phyloP scores from a whole-genome alignment of 2,797 vertebrate species.

The Capromys pilorides region DNA sequence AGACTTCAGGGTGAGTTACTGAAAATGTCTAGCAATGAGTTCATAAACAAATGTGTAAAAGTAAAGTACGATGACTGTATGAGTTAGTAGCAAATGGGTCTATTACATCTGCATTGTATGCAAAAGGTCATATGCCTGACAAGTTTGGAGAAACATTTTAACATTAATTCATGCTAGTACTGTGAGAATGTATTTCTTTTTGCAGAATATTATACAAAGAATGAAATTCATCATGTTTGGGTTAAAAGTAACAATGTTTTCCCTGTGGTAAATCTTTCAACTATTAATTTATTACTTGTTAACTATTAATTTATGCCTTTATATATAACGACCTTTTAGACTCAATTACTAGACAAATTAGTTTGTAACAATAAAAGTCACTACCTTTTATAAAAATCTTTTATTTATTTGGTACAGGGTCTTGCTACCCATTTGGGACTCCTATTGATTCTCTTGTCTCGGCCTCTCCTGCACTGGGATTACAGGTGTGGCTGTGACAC shows the following conservation, averaged over 20 bases:
- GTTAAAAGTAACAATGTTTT: constrained; percentile 96
- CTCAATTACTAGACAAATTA: neutral
- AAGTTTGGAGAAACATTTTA: constrained; percentile 96
- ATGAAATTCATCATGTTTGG: constrained; percentile 96
- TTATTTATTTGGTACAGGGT: too few relatives aligned
- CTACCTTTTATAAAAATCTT: constrained; percentile 44
- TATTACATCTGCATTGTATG: constrained; percentile 98
- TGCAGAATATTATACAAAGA: constrained; percentile 98
- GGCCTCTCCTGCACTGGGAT: too few relatives aligned
- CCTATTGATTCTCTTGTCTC: too few relatives aligned
- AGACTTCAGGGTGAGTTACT: constrained; percentile 84
- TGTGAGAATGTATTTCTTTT: constrained; percentile 97
- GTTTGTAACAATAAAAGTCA: constrained; percentile 42
- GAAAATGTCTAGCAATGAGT: constrained; percentile 79
- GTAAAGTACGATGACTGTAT: constrained; percentile 94
- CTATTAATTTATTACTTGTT: constrained; percentile 73
- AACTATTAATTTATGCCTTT: constrained; percentile 96
- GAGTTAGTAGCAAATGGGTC: constrained; percentile 96
- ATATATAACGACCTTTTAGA: constrained; percentile 87
- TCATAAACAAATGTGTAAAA: constrained; percentile 90
- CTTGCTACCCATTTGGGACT: too few relatives aligned
- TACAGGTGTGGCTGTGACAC: too few relatives aligned
- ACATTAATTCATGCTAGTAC: constrained; percentile 95
- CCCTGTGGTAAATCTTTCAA: constrained; percentile 93
- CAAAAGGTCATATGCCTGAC: constrained; percentile 97